Evolutionary conservation across 2,113 vertebrate species (phyloP), one percentile per base, ranked within the genome.

Genomic region (Poeciliopsis occidentalis): DNA sequence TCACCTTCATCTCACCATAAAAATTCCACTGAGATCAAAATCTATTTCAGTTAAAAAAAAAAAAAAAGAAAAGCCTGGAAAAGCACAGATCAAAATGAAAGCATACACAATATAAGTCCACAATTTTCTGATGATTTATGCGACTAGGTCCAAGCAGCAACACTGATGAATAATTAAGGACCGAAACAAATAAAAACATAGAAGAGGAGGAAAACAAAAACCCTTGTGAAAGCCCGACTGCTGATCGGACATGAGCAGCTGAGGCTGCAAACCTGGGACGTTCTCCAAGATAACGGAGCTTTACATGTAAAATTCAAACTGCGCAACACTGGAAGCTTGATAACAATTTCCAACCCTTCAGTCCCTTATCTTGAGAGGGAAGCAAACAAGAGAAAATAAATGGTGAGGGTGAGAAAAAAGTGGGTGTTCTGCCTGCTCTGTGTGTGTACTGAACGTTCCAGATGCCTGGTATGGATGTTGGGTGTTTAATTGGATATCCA

Each of bases 401-500:
- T 17, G 74, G 78, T 73, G 57, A 81, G 37, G 31, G 22, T 30
- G 37, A 51, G 60, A 68, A 82, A 79, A 67, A 84, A 84, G 66
- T 65, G 47, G 63, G 63, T 54, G 74, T 78, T 62, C 47, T 62
- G 69, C 57, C 22, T 17, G 39, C 73, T 67, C 71, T 75, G 71
- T 60, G 26, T 60, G n/a, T 75, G 63, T 77, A 63, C 71, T 76
- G 41, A 89, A 72, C 71, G 62, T 67, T 75, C 78, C 37, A 75
- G 79, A 86, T 76, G 66, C 71, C 76, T 54, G 64, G 61, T 77
- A 79, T 71, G 78, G 67, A 51, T 73, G 69, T 3, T 57, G 71
- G 64, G 71, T 87, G 80, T 79, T 75, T 87, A 91, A 92, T 89
- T 87, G 88, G 85, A 83, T 83, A 85, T 86, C 86, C 80, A 39